Evolutionary conservation across 30 jellyfish, hydroid and myxozoan species (phyloP).

Genomic region (Phacellophora camtschatica): DNA sequence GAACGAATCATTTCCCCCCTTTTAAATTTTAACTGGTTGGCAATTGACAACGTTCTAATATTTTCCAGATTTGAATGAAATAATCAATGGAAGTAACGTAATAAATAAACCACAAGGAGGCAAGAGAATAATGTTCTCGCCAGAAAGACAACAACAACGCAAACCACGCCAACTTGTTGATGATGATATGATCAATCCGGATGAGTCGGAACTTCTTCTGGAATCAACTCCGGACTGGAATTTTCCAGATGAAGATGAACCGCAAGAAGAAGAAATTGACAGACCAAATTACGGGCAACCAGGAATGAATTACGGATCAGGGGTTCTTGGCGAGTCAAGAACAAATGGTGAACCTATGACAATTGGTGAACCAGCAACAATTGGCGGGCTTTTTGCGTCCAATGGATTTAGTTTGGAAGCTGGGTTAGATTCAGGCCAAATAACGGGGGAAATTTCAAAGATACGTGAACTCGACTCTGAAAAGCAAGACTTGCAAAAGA

Average conservation of each 20-base stretch:
- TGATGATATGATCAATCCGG: conserved; percentile 26
- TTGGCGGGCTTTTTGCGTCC: background rate
- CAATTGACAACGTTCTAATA: background rate
- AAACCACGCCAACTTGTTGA: conserved; percentile 21
- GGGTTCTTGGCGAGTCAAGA: too few relatives aligned
- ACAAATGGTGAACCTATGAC: too few relatives aligned
- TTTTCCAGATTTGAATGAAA: background rate
- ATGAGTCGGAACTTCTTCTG: conserved; percentile 23
- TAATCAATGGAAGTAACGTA: background rate
- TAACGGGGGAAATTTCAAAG: conserved; percentile 28
- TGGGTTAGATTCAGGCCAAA: background rate
- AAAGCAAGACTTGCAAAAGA: conserved; percentile 68
- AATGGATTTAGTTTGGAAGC: background rate
- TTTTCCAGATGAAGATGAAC: conserved; percentile 44
- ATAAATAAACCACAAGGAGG: background rate
- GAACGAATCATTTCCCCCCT: too few relatives aligned
- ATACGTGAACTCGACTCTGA: conserved; percentile 77
- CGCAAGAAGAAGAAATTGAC: background rate
- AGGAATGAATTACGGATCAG: too few relatives aligned
- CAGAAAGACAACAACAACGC: background rate
- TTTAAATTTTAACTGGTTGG: background rate
- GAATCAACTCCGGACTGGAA: conserved; percentile 68
- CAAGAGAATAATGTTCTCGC: too few relatives aligned
- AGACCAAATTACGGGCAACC: too few relatives aligned
- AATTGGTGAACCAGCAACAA: too few relatives aligned